phyloP scores from a whole-genome alignment of 2,113 vertebrate genomes.

The Cephalophus harveyi region DNA sequence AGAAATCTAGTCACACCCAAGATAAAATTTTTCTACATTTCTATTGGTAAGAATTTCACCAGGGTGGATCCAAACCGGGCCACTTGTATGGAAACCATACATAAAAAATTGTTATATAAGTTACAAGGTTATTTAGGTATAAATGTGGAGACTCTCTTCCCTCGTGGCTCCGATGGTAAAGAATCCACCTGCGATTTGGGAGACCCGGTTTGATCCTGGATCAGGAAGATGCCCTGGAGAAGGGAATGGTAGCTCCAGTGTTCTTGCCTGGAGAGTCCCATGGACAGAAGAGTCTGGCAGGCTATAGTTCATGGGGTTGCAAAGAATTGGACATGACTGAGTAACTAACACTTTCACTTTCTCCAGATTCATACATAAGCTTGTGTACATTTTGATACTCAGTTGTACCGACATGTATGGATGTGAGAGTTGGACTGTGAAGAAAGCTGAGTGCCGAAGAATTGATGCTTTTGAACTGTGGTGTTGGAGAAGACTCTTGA shows the following conservation, averaged over 20 bases:
- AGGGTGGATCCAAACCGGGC: not conserved
- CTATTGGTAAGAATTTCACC: not conserved
- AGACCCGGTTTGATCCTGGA: not conserved
- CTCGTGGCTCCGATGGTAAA: not conserved
- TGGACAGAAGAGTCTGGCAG: not conserved
- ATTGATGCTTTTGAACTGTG: not conserved
- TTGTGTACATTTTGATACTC: not conserved
- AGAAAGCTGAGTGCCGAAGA: not conserved
- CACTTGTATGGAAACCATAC: not conserved
- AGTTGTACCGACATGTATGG: not conserved
- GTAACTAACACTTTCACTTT: not conserved
- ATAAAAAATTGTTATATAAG: not conserved
- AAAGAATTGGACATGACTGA: not conserved
- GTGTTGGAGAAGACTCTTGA: not conserved
- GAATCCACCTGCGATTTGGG: not conserved
- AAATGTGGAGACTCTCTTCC: not conserved
- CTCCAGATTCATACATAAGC: too few relatives aligned
- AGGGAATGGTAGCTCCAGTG: not conserved
- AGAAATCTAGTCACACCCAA: not conserved
- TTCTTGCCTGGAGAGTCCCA: not conserved
- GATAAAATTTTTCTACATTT: not conserved
- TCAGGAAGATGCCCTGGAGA: not conserved
- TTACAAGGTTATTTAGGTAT: fast-evolving
- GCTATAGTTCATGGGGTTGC: not conserved
- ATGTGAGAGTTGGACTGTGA: not conserved